Evolutionary conservation across 2,888 invertebrate species (phyloP), one percentile per base, ranked within the genome.

Genomic region (Philereme vetulata): DNA sequence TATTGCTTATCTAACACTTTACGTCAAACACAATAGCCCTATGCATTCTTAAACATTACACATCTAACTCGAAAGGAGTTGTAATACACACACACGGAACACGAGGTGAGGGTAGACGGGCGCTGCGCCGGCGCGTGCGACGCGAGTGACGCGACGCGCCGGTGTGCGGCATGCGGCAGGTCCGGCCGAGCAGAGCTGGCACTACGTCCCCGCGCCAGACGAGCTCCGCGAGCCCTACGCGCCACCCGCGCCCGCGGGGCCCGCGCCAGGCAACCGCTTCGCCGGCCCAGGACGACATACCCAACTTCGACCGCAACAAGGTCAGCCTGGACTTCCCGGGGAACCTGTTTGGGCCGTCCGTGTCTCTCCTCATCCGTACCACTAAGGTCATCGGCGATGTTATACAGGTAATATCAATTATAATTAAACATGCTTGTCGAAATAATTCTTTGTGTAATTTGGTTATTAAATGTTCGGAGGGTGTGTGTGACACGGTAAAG

Each of bases 261-360:
- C 58, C 64, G 55, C 60, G 69, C 66, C 72, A 67, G 47, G 48
- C 58, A 56, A 10, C 59, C 35, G 70, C 50, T 84, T 90, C 55
- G 87, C 92, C 11, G 42, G 56, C 61, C n/a, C 54, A 66, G 21
- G 93, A 93, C 80, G 94, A 93, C 72, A 93, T 94, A 72, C 94
- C 94, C 35, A 93, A 88, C 68, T 94, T 94, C 87, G 94, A 94
- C 82, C 90, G 94, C 74, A 92, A 93, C 89, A 93, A 93, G 74
- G 95, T 95, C 65, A 94, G 94, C 74, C 89, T 95, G 80, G 94
- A 95, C 70, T 84, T 95, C 72, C 95, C 95, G 63, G 93, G 94
- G 64, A 90, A 86, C 77, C 88, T 95, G 71, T 94, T 95, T 83
- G 95, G 95, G 51, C 93, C 94, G 9, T 94, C 95, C 78, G 95